A percentile compares a stretch with the other conserved stretches of the same genome.
These are phyloP conservation scores for Oscarella lobularis DNA, from an alignment of 37 sponge, comb jelly and placozoan species.

Conservation along the genomic window DNA sequence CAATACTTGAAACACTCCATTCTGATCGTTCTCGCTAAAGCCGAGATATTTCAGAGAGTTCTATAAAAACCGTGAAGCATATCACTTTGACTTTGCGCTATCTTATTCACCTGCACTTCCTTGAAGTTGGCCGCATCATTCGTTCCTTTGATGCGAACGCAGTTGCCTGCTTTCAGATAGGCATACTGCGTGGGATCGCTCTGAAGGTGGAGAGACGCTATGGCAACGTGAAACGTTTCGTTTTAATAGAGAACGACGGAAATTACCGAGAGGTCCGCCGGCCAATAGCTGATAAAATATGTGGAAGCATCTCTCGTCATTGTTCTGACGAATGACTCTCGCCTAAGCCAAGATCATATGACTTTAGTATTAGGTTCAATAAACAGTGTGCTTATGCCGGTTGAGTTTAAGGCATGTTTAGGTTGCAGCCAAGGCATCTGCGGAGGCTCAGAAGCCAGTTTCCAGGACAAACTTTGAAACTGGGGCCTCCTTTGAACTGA, in stretches of 20 bases:
- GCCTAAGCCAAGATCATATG: too few relatives aligned
- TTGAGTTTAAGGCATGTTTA: too few relatives aligned
- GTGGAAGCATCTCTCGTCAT: background rate
- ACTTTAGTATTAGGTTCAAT: too few relatives aligned
- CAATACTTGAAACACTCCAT: background rate
- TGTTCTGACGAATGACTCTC: background rate
- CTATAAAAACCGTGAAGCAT: too few relatives aligned
- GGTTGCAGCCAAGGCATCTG: too few relatives aligned
- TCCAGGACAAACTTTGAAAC: too few relatives aligned
- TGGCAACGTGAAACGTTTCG: background rate
- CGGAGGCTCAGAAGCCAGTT: too few relatives aligned
- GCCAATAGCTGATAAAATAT: background rate
- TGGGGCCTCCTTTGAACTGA: too few relatives aligned
- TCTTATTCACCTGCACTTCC: conserved; percentile 21
- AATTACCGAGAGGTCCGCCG: background rate
- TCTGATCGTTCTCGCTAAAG: background rate
- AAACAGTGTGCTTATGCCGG: too few relatives aligned
- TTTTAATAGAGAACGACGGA: too few relatives aligned
- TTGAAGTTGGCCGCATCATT: background rate
- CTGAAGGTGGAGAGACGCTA: background rate
- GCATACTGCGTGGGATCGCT: conserved; percentile 4
- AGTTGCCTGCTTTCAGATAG: conserved; percentile 1
- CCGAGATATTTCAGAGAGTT: background rate
- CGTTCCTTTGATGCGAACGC: background rate
- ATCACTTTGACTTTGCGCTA: too few relatives aligned